Conservation (phyloP, 1,140 invertebrate genomes). For the Yoshiicerus persimilis region DNA sequence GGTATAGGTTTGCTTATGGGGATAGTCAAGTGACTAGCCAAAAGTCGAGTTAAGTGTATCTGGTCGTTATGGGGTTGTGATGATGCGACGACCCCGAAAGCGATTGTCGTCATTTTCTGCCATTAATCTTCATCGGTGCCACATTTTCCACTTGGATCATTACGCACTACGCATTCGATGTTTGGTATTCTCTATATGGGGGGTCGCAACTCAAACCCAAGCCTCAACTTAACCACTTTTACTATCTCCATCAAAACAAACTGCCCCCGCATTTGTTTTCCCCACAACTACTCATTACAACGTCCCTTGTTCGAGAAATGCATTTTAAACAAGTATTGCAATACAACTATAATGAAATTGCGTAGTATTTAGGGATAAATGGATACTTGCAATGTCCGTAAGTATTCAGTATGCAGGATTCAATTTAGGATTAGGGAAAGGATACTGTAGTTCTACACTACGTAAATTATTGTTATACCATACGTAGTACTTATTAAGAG, state of each 20-base stretch:
- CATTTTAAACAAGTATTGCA: neutral
- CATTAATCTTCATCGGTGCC: slow-evolving; percentile 50
- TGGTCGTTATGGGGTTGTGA: slow-evolving; percentile 23
- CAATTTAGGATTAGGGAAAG: neutral
- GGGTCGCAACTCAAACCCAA: neutral
- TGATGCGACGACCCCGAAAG: slow-evolving; percentile 42
- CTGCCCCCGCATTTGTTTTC: slow-evolving; percentile 45
- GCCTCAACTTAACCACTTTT: neutral
- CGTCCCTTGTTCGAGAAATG: neutral
- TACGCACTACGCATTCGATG: slow-evolving; percentile 35
- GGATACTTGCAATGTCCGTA: neutral
- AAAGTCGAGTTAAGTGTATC: slow-evolving; percentile 7
- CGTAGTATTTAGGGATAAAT: too few relatives aligned
- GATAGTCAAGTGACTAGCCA: neutral
- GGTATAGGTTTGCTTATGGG: neutral
- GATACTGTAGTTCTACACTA: too few relatives aligned
- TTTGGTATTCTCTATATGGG: slow-evolving; percentile 18
- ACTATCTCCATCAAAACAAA: slow-evolving; percentile 37
- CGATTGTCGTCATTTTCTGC: slow-evolving; percentile 37
- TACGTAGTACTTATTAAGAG: neutral
- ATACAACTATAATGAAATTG: neutral
- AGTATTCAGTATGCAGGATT: neutral
- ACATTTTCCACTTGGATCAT: slow-evolving; percentile 49
- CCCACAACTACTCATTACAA: slow-evolving; percentile 36
- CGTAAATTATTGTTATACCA: too few relatives aligned